phyloP scores from a whole-genome alignment of 1,140 invertebrate species.

The Ips typographus region DNA sequence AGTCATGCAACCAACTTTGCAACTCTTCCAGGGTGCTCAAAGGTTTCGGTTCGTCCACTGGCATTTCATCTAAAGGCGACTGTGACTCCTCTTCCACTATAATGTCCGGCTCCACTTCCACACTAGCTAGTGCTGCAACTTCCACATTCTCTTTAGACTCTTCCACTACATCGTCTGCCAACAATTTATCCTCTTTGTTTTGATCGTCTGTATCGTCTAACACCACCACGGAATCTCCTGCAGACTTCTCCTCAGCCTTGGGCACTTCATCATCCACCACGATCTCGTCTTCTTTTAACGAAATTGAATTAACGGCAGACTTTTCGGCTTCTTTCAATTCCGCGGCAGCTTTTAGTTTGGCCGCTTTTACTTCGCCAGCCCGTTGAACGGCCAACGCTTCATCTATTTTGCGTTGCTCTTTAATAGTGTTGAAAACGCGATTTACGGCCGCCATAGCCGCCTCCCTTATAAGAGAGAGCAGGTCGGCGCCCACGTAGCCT shows the following conservation, averaged over 20 bases:
- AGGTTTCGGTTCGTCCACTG: constrained; percentile 28
- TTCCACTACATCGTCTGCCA: background rate
- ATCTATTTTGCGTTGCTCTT: constrained; percentile 38
- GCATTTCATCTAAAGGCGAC: constrained; percentile 33
- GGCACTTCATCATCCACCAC: constrained; percentile 40
- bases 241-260: constrained; percentile 22
- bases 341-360: constrained; percentile 8
- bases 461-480: constrained; percentile 82
- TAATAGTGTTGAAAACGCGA: constrained; percentile 38
- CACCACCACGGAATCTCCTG: constrained; percentile 37
- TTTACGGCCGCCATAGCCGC: constrained; percentile 75
- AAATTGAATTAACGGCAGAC: constrained; percentile 6
- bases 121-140: background rate
- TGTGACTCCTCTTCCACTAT: constrained; percentile 28
- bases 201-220: constrained; percentile 40
- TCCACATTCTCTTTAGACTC: background rate
- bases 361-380: constrained; percentile 16
- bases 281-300: constrained; percentile 31
- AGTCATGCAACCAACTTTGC: constrained; percentile 59
- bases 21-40: constrained; percentile 47
- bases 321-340: constrained; percentile 9
- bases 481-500: constrained; percentile 96
- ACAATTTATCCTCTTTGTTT: background rate
- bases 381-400: constrained; percentile 10
- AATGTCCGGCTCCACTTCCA: constrained; percentile 27